Evolutionary conservation across 2,113 vertebrate genomes (phyloP).

Genomic region (Procavia capensis): DNA sequence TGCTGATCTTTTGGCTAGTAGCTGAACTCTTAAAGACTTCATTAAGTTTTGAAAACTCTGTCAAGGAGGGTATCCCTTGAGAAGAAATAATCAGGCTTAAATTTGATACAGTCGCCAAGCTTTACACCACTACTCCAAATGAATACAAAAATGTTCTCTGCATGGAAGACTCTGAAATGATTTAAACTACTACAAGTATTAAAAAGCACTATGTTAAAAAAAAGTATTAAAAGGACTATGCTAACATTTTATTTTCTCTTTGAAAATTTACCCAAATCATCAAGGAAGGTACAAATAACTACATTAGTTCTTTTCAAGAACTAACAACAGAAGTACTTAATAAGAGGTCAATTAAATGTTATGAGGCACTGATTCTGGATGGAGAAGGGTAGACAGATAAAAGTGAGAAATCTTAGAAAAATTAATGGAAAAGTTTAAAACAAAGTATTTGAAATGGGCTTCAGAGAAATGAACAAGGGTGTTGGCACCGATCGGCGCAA

Average conservation of each 20-base stretch:
- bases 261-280: slow-evolving; percentile 10
- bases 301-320: slow-evolving; percentile 31
- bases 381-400: not conserved
- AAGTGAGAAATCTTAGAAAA: not conserved
- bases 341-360: not conserved
- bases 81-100: not conserved
- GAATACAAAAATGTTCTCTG: slow-evolving; percentile 16
- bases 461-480: not conserved
- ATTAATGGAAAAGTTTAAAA: not conserved
- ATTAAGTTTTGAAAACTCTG: not conserved
- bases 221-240: not conserved
- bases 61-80: not conserved
- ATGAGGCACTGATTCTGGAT: not conserved
- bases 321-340: not conserved
- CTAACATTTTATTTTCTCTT: not conserved
- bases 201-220: not conserved
- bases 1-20: too few species aligned
- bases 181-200: slow-evolving; percentile 28
- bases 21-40: too few species aligned
- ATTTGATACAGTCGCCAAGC: not conserved
- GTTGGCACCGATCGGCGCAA: not conserved
- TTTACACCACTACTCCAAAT: not conserved
- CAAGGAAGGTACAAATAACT: slow-evolving; percentile 10
- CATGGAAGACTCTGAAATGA: not conserved
- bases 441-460: not conserved